Percentiles rank a stretch among this genome's conserved stretches.
Evolutionary conservation across 1,140 invertebrate species (phyloP).

Genomic region (Drosophila mauritiana): DNA sequence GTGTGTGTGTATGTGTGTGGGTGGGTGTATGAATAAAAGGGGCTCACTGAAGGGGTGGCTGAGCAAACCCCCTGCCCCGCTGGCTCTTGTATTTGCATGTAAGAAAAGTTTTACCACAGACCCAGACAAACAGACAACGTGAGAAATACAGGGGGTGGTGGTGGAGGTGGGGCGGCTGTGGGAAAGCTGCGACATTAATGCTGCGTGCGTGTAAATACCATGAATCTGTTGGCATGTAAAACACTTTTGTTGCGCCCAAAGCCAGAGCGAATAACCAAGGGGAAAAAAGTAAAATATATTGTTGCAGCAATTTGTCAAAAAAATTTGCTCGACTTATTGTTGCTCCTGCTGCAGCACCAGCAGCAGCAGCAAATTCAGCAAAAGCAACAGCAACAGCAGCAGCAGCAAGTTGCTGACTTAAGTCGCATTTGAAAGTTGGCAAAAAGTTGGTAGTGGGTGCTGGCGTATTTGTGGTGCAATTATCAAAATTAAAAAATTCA

Average conservation of each 20-base stretch:
- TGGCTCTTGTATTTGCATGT: conserved; percentile 62
- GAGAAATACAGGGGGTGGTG: conserved; percentile 17
- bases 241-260: conserved; percentile 81
- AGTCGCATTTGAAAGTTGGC: conserved; percentile 72
- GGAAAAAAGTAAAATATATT: conserved; percentile 65
- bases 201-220: conserved; percentile 81
- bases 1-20: not conserved
- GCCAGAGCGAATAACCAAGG: conserved; percentile 41
- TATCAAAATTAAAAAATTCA: conserved; percentile 70
- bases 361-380: not conserved
- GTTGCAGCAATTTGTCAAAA: conserved; percentile 79
- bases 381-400: conserved; percentile 7
- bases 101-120: conserved; percentile 78
- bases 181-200: conserved; percentile 73
- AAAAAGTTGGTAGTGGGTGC: conserved; percentile 40
- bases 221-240: conserved; percentile 82
- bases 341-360: conserved; percentile 23
- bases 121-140: conserved; percentile 80
- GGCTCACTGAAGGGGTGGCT: not conserved
- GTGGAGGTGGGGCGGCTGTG: not conserved
- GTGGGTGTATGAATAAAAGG: conserved; percentile 1
- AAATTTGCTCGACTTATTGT: conserved; percentile 76
- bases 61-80: conserved; percentile 29
- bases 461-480: conserved; percentile 73
- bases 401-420: conserved; percentile 59